These are phyloP conservation scores for Rhinella marina DNA, from an alignment of 2,797 vertebrate species.

Conservation along the genomic window DNA sequence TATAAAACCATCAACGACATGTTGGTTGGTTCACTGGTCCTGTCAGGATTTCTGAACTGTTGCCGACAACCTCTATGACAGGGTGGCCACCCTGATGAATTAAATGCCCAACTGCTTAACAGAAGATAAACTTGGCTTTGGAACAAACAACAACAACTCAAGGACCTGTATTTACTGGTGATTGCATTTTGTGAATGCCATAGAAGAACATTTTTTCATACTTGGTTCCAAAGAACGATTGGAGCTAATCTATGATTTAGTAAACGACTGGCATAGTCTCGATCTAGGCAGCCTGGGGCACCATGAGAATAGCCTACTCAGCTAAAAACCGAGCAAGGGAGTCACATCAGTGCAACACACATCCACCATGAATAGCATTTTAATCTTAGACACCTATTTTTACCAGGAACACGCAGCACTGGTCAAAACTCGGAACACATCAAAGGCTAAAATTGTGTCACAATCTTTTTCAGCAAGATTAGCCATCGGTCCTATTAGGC, in stretches of 20 bases:
- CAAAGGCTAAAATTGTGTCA: background rate
- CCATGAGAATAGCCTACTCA: background rate
- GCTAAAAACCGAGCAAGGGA: slow-evolving; percentile 17
- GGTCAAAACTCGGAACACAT: background rate
- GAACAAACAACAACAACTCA: background rate
- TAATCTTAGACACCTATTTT: slow-evolving; percentile 15
- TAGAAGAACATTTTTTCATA: background rate
- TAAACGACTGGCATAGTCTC: background rate
- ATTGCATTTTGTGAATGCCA: background rate
- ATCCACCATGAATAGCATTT: slow-evolving; percentile 15
- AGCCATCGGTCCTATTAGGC: background rate
- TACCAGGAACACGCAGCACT: background rate
- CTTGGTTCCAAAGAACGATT: background rate
- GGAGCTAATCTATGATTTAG: background rate
- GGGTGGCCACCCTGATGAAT: too few species aligned
- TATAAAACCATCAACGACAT: too few species aligned
- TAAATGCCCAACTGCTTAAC: too few species aligned
- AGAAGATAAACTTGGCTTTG: too few species aligned
- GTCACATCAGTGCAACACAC: background rate
- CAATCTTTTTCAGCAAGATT: background rate
- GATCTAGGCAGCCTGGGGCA: too few species aligned
- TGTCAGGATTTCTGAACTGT: too few species aligned
- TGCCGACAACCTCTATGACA: too few species aligned
- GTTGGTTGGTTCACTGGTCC: too few species aligned
- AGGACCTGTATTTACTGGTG: background rate